A percentile compares a stretch with the other conserved stretches of the same genome.
These are phyloP conservation scores for Lytechinus variegatus DNA, from an alignment of 35 echinoderm and acorn worm species.

Conservation along the genomic window DNA sequence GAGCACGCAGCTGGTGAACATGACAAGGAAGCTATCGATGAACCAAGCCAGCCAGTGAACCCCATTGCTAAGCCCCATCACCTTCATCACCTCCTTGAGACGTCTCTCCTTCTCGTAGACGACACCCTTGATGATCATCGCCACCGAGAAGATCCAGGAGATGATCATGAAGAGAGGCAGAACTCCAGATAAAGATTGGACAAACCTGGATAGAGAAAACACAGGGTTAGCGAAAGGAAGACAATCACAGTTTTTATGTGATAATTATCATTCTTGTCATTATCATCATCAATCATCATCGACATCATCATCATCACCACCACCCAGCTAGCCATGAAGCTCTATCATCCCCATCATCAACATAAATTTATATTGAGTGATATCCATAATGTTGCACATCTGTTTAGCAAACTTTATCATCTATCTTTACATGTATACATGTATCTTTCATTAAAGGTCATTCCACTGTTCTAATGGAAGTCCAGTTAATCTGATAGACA, in stretches of 20 bases:
- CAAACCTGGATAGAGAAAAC: conserved; percentile 64
- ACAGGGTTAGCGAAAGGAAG: neutral
- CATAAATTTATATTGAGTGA: too few relatives aligned
- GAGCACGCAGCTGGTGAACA: conserved; percentile 81
- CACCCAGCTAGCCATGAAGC: too few relatives aligned
- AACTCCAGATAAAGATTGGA: conserved; percentile 70
- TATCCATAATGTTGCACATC: too few relatives aligned
- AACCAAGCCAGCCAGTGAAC: conserved; percentile 99
- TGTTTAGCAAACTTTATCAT: too few relatives aligned
- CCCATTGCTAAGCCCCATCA: conserved; percentile 95
- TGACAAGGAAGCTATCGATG: conserved; percentile 91
- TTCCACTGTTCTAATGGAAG: neutral
- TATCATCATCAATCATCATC: too few relatives aligned
- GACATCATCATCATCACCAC: neutral
- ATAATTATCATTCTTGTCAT: too few relatives aligned
- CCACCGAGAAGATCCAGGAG: conserved; percentile 95
- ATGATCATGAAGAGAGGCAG: conserved; percentile 93
- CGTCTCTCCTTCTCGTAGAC: conserved; percentile 96
- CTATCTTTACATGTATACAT: too few relatives aligned
- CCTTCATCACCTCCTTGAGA: conserved; percentile 99
- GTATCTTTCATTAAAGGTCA: neutral
- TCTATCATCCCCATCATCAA: neutral
- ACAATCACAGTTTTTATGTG: too few relatives aligned
- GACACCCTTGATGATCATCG: conserved; percentile 98
- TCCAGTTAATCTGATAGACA: too few relatives aligned